phyloP scores from a whole-genome alignment of 2,797 vertebrate species.

The Phataginus tricuspis region DNA sequence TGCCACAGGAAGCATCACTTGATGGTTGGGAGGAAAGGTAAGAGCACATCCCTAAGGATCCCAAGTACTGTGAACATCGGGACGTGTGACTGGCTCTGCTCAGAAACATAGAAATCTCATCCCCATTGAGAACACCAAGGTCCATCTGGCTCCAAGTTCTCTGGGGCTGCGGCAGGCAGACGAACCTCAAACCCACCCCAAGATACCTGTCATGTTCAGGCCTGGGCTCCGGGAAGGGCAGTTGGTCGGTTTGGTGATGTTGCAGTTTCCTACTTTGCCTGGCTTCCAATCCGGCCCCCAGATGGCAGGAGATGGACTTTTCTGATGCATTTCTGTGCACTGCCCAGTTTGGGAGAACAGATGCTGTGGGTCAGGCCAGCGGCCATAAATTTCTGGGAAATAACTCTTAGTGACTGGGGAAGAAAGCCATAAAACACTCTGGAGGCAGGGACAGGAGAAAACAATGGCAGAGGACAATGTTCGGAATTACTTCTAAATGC shows the following conservation, averaged over 20 bases:
- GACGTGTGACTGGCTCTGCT: background rate
- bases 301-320: background rate
- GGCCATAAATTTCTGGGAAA: constrained; percentile 68
- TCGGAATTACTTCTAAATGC: constrained; percentile 60
- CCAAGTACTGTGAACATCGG: accelerated
- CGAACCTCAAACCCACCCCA: background rate
- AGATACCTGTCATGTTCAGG: background rate
- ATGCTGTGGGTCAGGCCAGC: constrained; percentile 38
- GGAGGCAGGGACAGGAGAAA: constrained; percentile 69
- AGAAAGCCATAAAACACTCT: constrained; percentile 79
- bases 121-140: background rate
- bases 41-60: background rate
- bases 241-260: background rate
- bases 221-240: background rate
- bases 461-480: constrained; percentile 63
- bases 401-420: constrained; percentile 69
- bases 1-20: background rate
- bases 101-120: background rate
- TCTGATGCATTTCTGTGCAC: constrained; percentile 56
- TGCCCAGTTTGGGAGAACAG: constrained; percentile 66
- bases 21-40: background rate
- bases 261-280: background rate
- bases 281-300: background rate
- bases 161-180: background rate
- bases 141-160: background rate